Conservation (phyloP, 2,113 vertebrate genomes). For the Microtus montanus region DNA sequence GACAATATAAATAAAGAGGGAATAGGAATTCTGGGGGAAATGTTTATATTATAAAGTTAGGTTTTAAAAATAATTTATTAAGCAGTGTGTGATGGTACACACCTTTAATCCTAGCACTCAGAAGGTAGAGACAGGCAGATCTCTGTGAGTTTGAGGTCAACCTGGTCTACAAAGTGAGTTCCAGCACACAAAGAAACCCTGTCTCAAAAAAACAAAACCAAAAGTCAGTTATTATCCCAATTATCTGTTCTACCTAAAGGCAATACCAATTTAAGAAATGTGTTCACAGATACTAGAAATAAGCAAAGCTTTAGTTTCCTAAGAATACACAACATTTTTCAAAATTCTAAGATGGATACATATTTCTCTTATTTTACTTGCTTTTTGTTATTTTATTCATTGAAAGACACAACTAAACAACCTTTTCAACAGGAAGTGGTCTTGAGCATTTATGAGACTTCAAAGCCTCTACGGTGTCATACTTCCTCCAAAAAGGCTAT, state of each 20-base stretch:
- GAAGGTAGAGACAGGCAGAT: neutral
- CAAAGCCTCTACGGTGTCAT: neutral
- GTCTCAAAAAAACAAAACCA: neutral
- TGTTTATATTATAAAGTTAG: neutral
- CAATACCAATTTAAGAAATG: neutral
- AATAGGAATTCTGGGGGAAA: conserved; percentile 13
- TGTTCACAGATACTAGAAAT: neutral
- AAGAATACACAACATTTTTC: conserved; percentile 21
- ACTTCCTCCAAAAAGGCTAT: neutral
- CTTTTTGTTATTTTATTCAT: neutral
- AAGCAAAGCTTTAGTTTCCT: neutral
- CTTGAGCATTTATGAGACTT: neutral
- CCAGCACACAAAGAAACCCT: neutral
- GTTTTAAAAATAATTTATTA: neutral
- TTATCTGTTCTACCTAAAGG: neutral
- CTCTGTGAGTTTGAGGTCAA: neutral
- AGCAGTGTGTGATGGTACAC: rapidly evolving
- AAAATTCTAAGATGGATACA: neutral
- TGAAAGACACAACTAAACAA: neutral
- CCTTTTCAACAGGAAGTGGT: neutral
- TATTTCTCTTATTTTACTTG: neutral
- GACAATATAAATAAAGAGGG: neutral
- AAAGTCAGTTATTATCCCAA: neutral
- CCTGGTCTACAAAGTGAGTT: neutral
- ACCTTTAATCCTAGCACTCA: neutral